phyloP scores from a whole-genome alignment of 2,797 vertebrate species.

The Thaleichthys pacificus region DNA sequence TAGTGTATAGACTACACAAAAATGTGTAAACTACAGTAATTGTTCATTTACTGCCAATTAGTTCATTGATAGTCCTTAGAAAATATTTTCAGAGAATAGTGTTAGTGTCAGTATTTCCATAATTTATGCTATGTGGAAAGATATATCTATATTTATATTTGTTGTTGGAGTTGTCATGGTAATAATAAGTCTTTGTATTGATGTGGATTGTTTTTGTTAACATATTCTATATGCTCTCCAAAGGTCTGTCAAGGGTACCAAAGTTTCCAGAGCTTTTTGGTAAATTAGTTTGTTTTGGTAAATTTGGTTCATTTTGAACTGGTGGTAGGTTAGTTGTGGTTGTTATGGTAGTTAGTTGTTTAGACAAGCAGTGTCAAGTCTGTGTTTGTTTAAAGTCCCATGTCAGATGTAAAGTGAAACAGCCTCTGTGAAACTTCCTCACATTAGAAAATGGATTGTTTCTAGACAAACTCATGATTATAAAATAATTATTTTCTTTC shows the following conservation, averaged over 20 bases:
- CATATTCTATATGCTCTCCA: constrained; percentile 36
- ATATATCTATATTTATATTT: constrained; percentile 22
- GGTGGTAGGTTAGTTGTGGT: background rate
- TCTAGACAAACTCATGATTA: background rate
- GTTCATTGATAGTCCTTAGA: no score
- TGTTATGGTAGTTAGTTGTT: constrained; percentile 1
- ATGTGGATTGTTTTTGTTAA: constrained; percentile 28
- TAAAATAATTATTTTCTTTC: background rate
- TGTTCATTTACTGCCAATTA: no score
- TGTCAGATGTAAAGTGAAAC: background rate
- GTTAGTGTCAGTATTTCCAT: constrained; percentile 32
- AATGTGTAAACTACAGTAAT: no score
- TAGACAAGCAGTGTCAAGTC: background rate
- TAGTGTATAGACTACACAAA: no score
- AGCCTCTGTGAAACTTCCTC: background rate
- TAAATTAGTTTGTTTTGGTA: constrained; percentile 59
- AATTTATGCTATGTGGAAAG: constrained; percentile 15
- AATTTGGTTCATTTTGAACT: constrained; percentile 31
- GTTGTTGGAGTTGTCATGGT: constrained; percentile 21
- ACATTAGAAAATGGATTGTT: background rate
- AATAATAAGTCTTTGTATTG: background rate
- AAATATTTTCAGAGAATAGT: constrained; percentile 19
- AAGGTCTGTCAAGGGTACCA: constrained; percentile 73
- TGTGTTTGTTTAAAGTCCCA: background rate
- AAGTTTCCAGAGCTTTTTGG: constrained; percentile 73